Evolutionary conservation across 2,888 invertebrate genomes (phyloP).

Genomic region (Diarsia mendica): DNA sequence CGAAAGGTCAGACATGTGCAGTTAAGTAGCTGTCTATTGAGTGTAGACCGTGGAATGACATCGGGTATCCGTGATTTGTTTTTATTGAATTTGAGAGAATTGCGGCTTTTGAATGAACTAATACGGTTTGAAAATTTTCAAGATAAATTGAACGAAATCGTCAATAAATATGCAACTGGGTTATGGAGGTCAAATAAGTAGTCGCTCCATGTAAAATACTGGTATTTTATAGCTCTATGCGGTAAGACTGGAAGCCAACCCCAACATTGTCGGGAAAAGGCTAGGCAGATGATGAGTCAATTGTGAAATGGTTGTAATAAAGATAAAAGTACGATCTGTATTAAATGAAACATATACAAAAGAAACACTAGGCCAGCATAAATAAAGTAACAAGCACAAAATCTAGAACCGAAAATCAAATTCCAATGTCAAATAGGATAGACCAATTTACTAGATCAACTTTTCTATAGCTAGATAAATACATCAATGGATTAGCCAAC

Average conservation of each 20-base stretch:
- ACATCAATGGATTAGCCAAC: not conserved
- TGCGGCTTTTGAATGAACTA: not conserved
- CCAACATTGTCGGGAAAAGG: no score
- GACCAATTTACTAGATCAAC: not conserved
- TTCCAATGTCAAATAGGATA: not conserved
- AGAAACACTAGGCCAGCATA: not conserved
- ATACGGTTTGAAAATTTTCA: not conserved
- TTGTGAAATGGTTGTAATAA: not conserved
- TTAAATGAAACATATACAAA: not conserved
- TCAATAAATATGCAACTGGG: no score
- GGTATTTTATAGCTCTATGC: no score
- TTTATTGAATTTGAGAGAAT: slow-evolving; percentile 6
- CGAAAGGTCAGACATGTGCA: slow-evolving; percentile 61
- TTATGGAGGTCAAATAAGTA: no score
- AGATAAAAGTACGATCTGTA: not conserved
- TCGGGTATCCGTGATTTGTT: slow-evolving; percentile 27
- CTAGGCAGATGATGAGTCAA: no score
- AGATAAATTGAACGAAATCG: not conserved
- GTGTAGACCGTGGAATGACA: slow-evolving; percentile 42
- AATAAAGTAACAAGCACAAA: not conserved
- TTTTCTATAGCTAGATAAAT: not conserved
- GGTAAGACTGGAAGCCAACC: no score
- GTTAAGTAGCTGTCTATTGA: slow-evolving; percentile 43
- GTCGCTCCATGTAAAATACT: no score
- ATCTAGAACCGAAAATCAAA: not conserved